Percentiles rank a stretch among this genome's conserved stretches.
Conservation (phyloP, 2,888 invertebrate genomes). For the Pemphredon lugubris region DNA sequence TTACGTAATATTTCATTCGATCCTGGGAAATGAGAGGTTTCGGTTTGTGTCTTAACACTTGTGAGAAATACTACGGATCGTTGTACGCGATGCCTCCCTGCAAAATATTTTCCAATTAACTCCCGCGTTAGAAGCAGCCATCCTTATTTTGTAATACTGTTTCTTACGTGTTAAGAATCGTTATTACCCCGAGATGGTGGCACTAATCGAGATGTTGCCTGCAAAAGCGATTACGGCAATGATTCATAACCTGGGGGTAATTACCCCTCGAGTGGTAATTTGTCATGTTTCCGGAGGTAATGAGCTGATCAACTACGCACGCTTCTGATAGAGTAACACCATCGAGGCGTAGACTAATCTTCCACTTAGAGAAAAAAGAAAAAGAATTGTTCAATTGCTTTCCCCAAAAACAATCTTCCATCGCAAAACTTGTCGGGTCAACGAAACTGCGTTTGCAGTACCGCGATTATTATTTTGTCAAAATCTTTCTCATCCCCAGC, state of each 20-base stretch:
- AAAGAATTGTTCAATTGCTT: neutral
- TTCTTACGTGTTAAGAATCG: constrained; percentile 15
- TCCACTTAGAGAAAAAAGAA: neutral
- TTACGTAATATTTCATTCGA: no score
- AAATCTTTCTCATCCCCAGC: no score
- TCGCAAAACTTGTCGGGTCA: no score
- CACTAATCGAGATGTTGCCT: constrained; percentile 28
- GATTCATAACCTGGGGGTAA: constrained; percentile 39
- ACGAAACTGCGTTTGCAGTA: no score
- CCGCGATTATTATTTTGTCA: no score
- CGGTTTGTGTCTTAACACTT: no score
- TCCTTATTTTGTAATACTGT: neutral
- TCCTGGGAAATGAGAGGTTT: no score
- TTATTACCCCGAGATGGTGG: constrained; percentile 23
- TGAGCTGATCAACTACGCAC: constrained; percentile 32
- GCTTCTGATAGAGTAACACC: neutral
- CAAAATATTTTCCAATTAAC: neutral
- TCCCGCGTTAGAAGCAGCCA: neutral
- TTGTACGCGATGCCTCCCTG: no score
- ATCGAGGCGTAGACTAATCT: neutral
- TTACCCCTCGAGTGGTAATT: constrained; percentile 30
- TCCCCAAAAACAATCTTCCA: no score
- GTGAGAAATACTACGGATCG: no score
- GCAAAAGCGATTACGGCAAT: constrained; percentile 30
- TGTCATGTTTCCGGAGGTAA: constrained; percentile 39